Base-by-base conservation (phyloP, 35 echinoderm and acorn worm genomes). In the Anneissia japonica region DNA sequence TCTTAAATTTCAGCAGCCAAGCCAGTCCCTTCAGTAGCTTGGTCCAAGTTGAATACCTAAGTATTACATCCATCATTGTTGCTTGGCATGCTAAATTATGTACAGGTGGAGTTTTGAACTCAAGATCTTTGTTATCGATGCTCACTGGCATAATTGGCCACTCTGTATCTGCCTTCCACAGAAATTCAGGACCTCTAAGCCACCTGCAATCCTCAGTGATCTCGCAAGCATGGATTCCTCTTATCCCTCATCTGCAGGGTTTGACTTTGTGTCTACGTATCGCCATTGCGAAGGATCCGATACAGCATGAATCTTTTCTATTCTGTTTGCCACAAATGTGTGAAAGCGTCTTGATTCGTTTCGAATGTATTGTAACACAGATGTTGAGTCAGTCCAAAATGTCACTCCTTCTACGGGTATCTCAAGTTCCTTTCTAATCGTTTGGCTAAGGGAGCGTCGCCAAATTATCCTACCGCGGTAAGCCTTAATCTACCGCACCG, bases 331-430 rank as follows among this genome's bases (percentile, higher is more conserved):
- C 30, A 88, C 87, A 39, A 88, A 88, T 23, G 79, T 74, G 30
- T 72, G 34, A n/a, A 88, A 88, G n/a, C 32, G 32, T 82, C 78
- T 81, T 9, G 73, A 45, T 34, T 34, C 31, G 35, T 88, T 88
- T 17, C 46, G 0, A 17, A 72, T 88, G 30, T 88, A 88, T 14
- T 88, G 39, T 35, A 88, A 55, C 12, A 88, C 86, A 38, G 78
- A 81, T 11, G 51, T 88, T 51, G 86, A 88, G 46, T 88, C 86
- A 56, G 86, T 88, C 86, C 43, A 81, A n/a, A n/a, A n/a, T n/a
- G n/a, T n/a, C n/a, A n/a, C n/a, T n/a, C n/a, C n/a, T n/a, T n/a
- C n/a, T n/a, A n/a, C n/a, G n/a, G n/a, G n/a, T n/a, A n/a, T n/a
- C n/a, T n/a, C n/a, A n/a, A n/a, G n/a, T n/a, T n/a, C n/a, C n/a